phyloP scores from a whole-genome alignment of 1,140 invertebrate species.

The Teleogryllus occipitalis region DNA sequence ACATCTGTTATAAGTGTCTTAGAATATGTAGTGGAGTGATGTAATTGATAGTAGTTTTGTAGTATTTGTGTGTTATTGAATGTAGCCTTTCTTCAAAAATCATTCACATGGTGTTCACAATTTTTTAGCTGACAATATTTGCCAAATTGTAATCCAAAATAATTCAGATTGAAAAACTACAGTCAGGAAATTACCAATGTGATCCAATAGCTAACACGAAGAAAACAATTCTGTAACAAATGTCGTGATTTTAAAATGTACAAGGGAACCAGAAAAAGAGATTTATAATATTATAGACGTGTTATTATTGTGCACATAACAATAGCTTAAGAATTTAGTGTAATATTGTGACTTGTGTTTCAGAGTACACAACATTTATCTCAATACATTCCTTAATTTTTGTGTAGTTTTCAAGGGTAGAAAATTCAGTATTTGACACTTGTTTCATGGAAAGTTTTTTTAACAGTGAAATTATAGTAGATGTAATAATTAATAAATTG shows the following conservation, averaged over 20 bases:
- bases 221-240: conserved; percentile 5
- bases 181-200: neutral
- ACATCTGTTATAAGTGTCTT: neutral
- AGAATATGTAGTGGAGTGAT: neutral
- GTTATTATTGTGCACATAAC: neutral
- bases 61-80: neutral
- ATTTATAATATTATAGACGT: neutral
- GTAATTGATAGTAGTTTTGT: neutral
- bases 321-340: neutral
- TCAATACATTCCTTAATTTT: neutral
- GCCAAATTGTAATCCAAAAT: too few relatives aligned
- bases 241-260: neutral
- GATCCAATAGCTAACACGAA: neutral
- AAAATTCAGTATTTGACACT: neutral
- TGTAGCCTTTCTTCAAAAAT: neutral
- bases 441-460: neutral
- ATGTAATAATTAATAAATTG: neutral
- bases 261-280: neutral
- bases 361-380: neutral
- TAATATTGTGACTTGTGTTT: neutral
- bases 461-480: neutral
- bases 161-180: too few relatives aligned
- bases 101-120: neutral
- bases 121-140: neutral
- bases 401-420: neutral